These are phyloP conservation scores for Anomalospiza imberbis DNA, from an alignment of 2,797 vertebrate genomes.

Conservation along the genomic window DNA sequence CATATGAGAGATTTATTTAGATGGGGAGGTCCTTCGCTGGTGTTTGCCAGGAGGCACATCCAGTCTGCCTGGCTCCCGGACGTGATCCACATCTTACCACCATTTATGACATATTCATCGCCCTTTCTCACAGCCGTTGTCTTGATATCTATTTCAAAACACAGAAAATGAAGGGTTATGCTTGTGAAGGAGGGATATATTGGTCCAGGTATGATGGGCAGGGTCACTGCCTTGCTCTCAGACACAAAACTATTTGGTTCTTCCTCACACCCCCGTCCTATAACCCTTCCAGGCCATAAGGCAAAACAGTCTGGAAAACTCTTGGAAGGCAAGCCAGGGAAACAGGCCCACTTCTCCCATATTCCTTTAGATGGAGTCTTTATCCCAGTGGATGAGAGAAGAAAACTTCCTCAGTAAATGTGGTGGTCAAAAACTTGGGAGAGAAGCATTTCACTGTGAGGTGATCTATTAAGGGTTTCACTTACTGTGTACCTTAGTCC, in stretches of 20 bases:
- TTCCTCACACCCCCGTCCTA: not conserved
- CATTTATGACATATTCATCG: constrained; percentile 81
- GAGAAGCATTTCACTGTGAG: not conserved
- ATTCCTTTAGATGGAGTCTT: not conserved
- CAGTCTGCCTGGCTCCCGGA: constrained; percentile 82
- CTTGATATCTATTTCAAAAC: constrained; percentile 75
- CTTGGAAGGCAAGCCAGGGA: not conserved
- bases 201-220: not conserved
- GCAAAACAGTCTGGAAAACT: not conserved
- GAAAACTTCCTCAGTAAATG: not conserved
- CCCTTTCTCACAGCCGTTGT: constrained; percentile 82
- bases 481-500: not conserved
- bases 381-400: not conserved
- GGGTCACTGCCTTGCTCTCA: not conserved
- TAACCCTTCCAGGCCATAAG: not conserved
- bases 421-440: not conserved
- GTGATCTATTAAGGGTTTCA: not conserved
- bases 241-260: not conserved
- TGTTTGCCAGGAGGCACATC: constrained; percentile 87
- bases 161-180: not conserved
- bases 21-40: constrained; percentile 76
- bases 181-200: not conserved
- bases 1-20: constrained; percentile 87
- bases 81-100: constrained; percentile 87
- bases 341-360: not conserved